Evolutionary conservation across 2,113 vertebrate species (phyloP).

Genomic region (Rhinoptilus africanus): DNA sequence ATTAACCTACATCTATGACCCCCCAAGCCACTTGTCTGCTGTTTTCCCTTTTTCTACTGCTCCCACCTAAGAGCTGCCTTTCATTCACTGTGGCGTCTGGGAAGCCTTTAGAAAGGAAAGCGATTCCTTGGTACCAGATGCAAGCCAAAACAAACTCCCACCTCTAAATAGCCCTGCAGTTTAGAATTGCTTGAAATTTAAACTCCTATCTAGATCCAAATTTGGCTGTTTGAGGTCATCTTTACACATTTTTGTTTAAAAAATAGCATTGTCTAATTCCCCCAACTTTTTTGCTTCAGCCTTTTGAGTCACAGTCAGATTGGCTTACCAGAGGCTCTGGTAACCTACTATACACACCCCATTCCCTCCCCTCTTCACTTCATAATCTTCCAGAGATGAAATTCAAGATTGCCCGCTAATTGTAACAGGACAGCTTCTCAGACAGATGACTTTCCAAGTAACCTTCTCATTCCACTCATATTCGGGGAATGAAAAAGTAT

Average conservation of each 20-base stretch:
- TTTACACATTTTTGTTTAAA: background rate
- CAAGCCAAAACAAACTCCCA: background rate
- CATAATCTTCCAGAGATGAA: constrained; percentile 57
- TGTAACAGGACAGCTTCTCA: constrained; percentile 67
- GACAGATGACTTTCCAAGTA: constrained; percentile 67
- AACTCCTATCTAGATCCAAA: background rate
- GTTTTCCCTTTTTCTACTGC: background rate
- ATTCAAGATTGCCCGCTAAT: constrained; percentile 61
- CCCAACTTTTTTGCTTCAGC: background rate
- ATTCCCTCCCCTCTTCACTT: background rate
- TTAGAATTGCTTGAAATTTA: background rate
- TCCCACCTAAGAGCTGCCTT: background rate
- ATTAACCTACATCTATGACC: background rate
- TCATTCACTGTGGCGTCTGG: constrained; percentile 1
- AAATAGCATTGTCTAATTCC: background rate
- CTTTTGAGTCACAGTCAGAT: background rate
- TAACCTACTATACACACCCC: background rate
- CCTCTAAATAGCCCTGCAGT: background rate
- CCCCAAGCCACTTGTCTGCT: background rate
- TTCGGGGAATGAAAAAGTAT: constrained; percentile 41
- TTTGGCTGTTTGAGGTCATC: background rate
- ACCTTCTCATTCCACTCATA: constrained; percentile 69
- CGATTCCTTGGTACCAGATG: background rate
- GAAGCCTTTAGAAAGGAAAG: background rate
- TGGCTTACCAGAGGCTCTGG: background rate